A percentile compares a stretch with the other conserved stretches of the same genome.
phyloP scores from a whole-genome alignment of 2,113 vertebrate species.

The Oncorhynchus masou region DNA sequence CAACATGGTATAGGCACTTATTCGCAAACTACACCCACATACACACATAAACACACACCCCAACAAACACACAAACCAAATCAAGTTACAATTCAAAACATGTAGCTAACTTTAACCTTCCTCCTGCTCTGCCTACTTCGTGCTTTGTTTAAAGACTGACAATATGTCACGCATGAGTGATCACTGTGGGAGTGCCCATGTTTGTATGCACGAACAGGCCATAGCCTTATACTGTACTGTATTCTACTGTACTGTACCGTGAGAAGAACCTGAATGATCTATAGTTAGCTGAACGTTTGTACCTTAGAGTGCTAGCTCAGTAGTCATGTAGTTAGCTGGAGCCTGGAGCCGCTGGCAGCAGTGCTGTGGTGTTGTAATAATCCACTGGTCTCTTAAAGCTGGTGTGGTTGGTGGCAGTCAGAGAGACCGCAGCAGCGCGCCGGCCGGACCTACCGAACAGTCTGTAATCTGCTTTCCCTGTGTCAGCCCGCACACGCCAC shows the following conservation, averaged over 20 bases:
- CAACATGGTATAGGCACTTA: too few species aligned
- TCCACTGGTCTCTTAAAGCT: constrained; percentile 59
- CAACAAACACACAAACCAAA: background rate
- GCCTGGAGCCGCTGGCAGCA: background rate
- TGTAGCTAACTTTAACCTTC: background rate
- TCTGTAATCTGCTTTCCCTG: constrained; percentile 68
- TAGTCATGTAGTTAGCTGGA: too few species aligned
- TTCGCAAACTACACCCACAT: background rate
- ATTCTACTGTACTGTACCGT: background rate
- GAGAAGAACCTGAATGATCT: background rate
- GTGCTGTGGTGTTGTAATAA: constrained; percentile 60
- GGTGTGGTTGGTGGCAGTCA: constrained; percentile 55
- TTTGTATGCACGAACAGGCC: background rate
- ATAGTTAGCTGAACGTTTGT: background rate
- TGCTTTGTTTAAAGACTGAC: background rate
- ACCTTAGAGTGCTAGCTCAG: background rate
- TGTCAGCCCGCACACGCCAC: constrained; percentile 65
- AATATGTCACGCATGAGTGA: background rate
- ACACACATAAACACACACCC: background rate
- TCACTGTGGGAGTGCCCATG: background rate
- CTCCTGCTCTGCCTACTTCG: background rate
- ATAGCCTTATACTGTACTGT: background rate
- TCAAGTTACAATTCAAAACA: background rate
- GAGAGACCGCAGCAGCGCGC: constrained; percentile 56
- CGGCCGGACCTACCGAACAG: constrained; percentile 44